Evolutionary conservation across 1,140 invertebrate species (phyloP).

Genomic region (Cydia splendana): DNA sequence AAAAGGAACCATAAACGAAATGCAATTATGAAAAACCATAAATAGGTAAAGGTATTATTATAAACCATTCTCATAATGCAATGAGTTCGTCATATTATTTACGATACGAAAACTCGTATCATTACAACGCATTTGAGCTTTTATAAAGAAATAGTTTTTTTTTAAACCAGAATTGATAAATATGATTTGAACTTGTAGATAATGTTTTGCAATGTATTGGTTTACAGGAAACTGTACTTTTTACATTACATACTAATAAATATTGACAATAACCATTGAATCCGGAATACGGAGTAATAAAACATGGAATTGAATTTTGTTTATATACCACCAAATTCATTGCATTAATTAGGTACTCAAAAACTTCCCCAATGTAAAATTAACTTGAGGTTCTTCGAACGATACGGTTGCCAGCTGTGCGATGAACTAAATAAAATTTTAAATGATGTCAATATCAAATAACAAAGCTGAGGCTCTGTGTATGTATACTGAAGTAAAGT

Average conservation of each 20-base stretch:
- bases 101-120: neutral
- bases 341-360: neutral
- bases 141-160: neutral
- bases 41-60: constrained; percentile 19
- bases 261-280: too few species aligned
- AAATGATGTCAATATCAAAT: too few species aligned
- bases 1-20: constrained; percentile 2
- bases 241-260: too few species aligned
- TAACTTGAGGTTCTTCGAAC: too few species aligned
- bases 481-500: too few species aligned
- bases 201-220: neutral
- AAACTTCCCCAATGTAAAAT: neutral
- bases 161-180: neutral
- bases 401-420: too few species aligned
- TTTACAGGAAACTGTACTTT: neutral
- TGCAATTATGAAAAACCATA: constrained; percentile 5
- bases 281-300: too few species aligned
- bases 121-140: neutral
- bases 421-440: too few species aligned
- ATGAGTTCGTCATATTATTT: neutral
- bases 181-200: neutral
- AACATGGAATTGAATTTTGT: too few species aligned
- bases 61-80: neutral
- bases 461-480: too few species aligned
- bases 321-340: too few species aligned